Evolutionary conservation across 2,888 invertebrate species (phyloP).

Genomic region (Thera obeliscata): DNA sequence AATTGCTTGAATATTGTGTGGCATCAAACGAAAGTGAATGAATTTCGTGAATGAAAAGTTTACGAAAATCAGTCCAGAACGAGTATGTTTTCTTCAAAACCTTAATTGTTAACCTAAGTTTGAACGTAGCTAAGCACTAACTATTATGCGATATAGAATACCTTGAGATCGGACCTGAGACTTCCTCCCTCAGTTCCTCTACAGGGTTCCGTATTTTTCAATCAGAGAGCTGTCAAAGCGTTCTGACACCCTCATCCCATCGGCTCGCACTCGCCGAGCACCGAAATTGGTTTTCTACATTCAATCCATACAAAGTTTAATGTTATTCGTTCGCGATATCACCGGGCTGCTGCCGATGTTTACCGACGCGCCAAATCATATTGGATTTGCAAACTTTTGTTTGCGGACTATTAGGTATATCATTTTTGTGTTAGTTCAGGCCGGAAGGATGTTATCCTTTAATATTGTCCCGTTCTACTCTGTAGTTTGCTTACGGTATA

Average conservation of each 20-base stretch:
- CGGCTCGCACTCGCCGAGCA: conserved; percentile 84
- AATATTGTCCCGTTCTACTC: conserved; percentile 62
- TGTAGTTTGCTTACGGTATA: conserved; percentile 8
- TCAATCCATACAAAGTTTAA: conserved; percentile 85
- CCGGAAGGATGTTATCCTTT: conserved; percentile 78
- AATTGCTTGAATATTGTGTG: too few species aligned
- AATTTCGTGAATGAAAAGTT: too few species aligned
- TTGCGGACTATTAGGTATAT: conserved; percentile 80
- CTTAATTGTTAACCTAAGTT: background rate
- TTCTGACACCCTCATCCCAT: conserved; percentile 86
- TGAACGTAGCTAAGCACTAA: background rate
- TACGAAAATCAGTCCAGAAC: too few species aligned
- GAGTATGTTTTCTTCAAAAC: too few species aligned
- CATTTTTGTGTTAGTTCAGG: conserved; percentile 82
- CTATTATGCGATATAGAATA: conserved; percentile 5
- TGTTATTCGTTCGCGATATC: conserved; percentile 85
- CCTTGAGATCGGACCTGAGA: conserved; percentile 41
- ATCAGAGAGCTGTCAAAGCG: conserved; percentile 87
- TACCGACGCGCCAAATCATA: conserved; percentile 85
- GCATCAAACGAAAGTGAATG: too few species aligned
- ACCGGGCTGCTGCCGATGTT: conserved; percentile 84
- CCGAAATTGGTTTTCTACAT: conserved; percentile 86
- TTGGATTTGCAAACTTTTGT: conserved; percentile 85
- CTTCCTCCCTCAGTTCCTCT: conserved; percentile 73
- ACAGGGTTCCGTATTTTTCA: conserved; percentile 86